A percentile compares a stretch with the other conserved stretches of the same genome.
Conservation (phyloP, 2,113 vertebrate genomes). For the Oriolus oriolus region DNA sequence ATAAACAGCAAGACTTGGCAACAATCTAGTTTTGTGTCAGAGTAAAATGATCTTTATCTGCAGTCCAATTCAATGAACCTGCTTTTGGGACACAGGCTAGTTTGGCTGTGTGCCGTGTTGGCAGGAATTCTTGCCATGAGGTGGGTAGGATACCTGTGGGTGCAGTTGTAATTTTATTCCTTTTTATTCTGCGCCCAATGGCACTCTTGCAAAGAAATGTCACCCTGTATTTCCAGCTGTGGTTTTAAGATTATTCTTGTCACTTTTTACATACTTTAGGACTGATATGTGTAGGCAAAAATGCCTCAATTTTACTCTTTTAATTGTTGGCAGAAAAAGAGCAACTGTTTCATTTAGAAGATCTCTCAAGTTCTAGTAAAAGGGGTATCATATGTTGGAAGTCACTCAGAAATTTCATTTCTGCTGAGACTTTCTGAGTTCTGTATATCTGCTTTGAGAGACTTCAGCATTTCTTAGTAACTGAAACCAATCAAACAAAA, state of each 20-base stretch:
- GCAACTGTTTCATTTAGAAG: background rate
- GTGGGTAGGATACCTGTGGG: background rate
- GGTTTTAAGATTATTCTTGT: background rate
- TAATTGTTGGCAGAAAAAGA: background rate
- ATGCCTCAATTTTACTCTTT: background rate
- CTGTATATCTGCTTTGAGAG: background rate
- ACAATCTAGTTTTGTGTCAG: background rate
- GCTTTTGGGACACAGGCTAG: background rate
- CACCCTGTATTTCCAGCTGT: background rate
- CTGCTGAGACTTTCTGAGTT: background rate
- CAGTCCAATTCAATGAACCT: background rate
- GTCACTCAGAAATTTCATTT: background rate
- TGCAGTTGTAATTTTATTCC: background rate
- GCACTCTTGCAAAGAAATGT: background rate
- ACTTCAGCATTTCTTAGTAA: constrained; percentile 7
- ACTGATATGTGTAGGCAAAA: background rate
- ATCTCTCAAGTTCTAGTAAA: background rate
- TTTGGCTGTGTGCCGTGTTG: background rate
- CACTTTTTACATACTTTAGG: background rate
- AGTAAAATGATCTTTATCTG: background rate
- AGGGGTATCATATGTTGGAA: background rate
- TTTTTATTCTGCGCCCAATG: background rate
- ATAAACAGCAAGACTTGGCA: background rate
- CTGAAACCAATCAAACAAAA: background rate
- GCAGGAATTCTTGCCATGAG: background rate